Conservation (phyloP, 35 echinoderm and acorn worm species). For the Apostichopus parvimensis region DNA sequence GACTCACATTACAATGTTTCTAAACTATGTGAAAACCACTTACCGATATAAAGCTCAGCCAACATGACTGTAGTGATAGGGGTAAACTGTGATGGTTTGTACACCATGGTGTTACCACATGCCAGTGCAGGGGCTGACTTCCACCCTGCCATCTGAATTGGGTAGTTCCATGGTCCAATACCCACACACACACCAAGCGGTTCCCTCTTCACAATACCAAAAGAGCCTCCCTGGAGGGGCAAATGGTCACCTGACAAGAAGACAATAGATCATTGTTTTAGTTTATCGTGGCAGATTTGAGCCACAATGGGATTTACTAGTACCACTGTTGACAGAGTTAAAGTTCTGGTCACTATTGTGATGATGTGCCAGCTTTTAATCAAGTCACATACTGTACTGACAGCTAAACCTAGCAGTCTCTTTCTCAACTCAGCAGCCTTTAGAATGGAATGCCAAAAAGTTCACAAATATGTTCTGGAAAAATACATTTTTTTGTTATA, state of each 20-base stretch:
- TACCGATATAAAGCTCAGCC: constrained; percentile 82
- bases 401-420: neutral
- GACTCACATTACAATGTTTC: no score
- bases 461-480: no score
- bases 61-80: constrained; percentile 76
- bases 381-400: no score
- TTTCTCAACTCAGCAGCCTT: no score
- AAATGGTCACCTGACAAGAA: constrained; percentile 78
- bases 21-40: no score
- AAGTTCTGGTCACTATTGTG: no score
- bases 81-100: constrained; percentile 91
- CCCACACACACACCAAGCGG: constrained; percentile 92
- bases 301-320: neutral
- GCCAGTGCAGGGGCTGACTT: constrained; percentile 88
- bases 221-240: constrained; percentile 71
- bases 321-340: no score
- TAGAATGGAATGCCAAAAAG: no score
- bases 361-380: no score
- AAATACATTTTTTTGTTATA: no score
- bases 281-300: neutral
- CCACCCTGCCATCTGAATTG: constrained; percentile 89
- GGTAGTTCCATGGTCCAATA: constrained; percentile 98
- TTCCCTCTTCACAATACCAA: constrained; percentile 83
- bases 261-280: neutral
- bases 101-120: constrained; percentile 97